Percentiles rank a stretch among this genome's conserved stretches.
These are phyloP conservation scores for Aramus guarauna DNA, from an alignment of 2,113 vertebrate species.

Conservation along the genomic window DNA sequence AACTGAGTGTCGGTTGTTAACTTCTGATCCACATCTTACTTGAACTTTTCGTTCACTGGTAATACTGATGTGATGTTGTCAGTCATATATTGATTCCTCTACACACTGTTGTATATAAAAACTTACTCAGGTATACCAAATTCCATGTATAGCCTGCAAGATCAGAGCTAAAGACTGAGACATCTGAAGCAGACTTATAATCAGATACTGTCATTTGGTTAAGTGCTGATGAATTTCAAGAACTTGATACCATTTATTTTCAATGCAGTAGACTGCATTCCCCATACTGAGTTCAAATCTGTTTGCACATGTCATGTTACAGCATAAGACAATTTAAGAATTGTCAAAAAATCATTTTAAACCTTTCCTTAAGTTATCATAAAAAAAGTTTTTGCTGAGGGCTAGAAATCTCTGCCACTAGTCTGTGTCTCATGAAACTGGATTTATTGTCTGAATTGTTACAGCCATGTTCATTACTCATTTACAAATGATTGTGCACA, in stretches of 20 bases:
- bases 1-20: not conserved
- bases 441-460: not conserved
- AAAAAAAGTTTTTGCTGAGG: not conserved
- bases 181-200: not conserved
- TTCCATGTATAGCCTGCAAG: not conserved
- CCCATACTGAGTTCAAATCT: not conserved
- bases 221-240: not conserved
- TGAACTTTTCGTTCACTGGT: not conserved
- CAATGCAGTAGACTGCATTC: not conserved
- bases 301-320: not conserved
- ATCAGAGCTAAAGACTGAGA: not conserved
- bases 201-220: not conserved
- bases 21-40: not conserved
- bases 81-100: not conserved
- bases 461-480: not conserved
- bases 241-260: not conserved
- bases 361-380: not conserved
- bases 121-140: not conserved
- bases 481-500: not conserved
- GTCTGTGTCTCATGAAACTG: not conserved
- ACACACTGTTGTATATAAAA: not conserved
- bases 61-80: fast-evolving
- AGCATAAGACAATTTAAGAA: not conserved
- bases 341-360: not conserved
- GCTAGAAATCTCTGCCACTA: not conserved